A percentile compares a stretch with the other conserved stretches of the same genome.
Conservation (phyloP, 1,140 invertebrate genomes). For the Neodiprion fabricii region DNA sequence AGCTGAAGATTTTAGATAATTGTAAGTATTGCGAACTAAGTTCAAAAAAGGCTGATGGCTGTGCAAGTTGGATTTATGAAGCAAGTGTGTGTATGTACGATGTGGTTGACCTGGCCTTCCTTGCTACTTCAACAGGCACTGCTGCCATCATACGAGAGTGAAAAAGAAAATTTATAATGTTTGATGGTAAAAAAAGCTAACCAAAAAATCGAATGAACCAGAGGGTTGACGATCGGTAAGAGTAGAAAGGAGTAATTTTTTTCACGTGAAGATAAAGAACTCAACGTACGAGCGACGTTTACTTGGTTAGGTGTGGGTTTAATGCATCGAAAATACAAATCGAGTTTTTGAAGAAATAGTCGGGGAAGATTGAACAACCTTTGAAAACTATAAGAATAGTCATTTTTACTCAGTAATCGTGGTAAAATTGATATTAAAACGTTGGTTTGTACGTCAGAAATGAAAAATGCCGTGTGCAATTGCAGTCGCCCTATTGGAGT, state of each 20-base stretch:
- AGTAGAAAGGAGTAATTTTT: background rate
- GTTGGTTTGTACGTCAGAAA: conserved; percentile 17
- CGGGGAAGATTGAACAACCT: no score
- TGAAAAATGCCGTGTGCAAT: conserved; percentile 9
- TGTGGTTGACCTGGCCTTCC: conserved; percentile 51
- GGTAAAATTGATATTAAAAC: conserved; percentile 18
- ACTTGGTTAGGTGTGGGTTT: conserved; percentile 26
- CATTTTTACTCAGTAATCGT: conserved; percentile 7
- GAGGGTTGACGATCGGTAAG: background rate
- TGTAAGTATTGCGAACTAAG: background rate
- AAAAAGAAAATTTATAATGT: conserved; percentile 1
- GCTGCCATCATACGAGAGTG: conserved; percentile 40
- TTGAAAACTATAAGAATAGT: background rate
- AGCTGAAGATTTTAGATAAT: no score
- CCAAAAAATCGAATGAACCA: conserved; percentile 24
- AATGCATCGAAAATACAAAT: background rate
- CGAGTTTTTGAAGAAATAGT: no score
- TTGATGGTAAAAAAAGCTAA: conserved; percentile 22
- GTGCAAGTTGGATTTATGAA: conserved; percentile 24
- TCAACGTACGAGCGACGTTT: conserved; percentile 13
- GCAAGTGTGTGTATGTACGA: conserved; percentile 31
- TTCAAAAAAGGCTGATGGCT: background rate
- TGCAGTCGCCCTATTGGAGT: background rate
- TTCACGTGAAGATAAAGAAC: background rate
- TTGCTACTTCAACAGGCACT: conserved; percentile 49